Conservation (phyloP, 2,888 invertebrate species). For the Hydrotaea cyrtoneurina region DNA sequence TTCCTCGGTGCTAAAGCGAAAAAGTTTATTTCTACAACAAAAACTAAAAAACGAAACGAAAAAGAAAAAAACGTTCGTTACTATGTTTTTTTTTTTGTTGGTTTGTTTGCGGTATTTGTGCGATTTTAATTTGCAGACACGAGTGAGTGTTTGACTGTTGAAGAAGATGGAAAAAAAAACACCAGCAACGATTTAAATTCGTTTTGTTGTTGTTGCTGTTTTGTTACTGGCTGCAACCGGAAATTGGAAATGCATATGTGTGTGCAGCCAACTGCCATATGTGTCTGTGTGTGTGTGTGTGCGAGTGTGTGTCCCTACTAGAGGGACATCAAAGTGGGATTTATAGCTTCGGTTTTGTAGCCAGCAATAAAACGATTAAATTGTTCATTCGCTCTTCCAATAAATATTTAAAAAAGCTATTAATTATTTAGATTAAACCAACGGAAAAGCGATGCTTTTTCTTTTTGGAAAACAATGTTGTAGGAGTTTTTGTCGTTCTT, state of each 20-base stretch:
- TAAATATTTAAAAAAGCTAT: not conserved
- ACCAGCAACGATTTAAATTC: not conserved
- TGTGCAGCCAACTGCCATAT: not conserved
- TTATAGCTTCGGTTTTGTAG: too few relatives aligned
- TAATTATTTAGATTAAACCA: too few relatives aligned
- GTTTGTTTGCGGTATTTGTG: not conserved
- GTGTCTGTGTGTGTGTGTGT: too few relatives aligned
- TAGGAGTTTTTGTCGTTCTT: too few relatives aligned
- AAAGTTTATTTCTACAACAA: not conserved
- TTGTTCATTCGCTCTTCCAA: too few relatives aligned
- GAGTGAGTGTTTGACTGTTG: not conserved
- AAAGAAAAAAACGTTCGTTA: not conserved
- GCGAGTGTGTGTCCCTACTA: too few relatives aligned
- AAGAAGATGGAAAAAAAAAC: too few relatives aligned
- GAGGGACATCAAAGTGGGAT: too few relatives aligned
- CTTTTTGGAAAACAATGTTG: too few relatives aligned
- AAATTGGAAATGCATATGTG: conserved; percentile 15
- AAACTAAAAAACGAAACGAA: too few relatives aligned
- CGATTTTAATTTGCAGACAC: conserved; percentile 19
- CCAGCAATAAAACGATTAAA: too few relatives aligned
- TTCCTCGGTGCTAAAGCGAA: not conserved
- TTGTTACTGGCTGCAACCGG: conserved; percentile 1
- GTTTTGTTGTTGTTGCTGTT: not conserved
- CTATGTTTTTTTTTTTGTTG: not conserved
- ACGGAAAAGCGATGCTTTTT: too few relatives aligned